phyloP scores from a whole-genome alignment of 2,797 vertebrate species.

The Pipistrellus nathusii region DNA sequence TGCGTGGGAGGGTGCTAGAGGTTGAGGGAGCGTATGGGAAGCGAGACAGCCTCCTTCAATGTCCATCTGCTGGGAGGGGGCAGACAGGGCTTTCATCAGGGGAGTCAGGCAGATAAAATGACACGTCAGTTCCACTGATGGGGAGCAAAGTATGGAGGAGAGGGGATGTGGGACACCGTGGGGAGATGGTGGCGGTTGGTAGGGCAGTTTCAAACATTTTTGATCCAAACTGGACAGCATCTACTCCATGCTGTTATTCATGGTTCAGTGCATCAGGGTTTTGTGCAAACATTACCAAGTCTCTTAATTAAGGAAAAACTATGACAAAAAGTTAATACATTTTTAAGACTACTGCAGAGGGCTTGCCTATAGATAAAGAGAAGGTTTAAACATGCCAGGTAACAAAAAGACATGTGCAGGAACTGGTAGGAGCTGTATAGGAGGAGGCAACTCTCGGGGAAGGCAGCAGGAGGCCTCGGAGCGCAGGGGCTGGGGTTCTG shows the following conservation, averaged over 20 bases:
- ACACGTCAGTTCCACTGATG: background rate
- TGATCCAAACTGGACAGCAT: constrained; percentile 83
- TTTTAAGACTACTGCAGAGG: constrained; percentile 85
- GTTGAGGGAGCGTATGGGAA: background rate
- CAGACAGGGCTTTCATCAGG: constrained; percentile 72
- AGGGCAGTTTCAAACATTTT: constrained; percentile 82
- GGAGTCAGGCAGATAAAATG: constrained; percentile 67
- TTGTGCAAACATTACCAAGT: constrained; percentile 82
- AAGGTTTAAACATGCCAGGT: constrained; percentile 89
- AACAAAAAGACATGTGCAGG: constrained; percentile 88
- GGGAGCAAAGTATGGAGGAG: background rate
- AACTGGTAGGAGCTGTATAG: constrained; percentile 87
- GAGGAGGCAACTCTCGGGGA: constrained; percentile 86
- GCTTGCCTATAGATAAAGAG: constrained; percentile 87
- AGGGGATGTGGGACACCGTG: background rate
- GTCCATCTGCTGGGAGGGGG: constrained; percentile 61
- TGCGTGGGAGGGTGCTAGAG: background rate
- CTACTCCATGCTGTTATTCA: constrained; percentile 74
- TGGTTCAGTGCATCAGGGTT: constrained; percentile 84
- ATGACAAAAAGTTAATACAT: constrained; percentile 79
- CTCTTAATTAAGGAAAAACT: constrained; percentile 83
- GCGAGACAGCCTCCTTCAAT: constrained; percentile 52
- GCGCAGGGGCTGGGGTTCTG: background rate
- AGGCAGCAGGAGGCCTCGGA: background rate
- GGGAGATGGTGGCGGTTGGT: background rate